Percentiles rank a stretch among this genome's conserved stretches.
Evolutionary conservation across 2,113 vertebrate species (phyloP).

Genomic region (Phalacrocorax carbo): DNA sequence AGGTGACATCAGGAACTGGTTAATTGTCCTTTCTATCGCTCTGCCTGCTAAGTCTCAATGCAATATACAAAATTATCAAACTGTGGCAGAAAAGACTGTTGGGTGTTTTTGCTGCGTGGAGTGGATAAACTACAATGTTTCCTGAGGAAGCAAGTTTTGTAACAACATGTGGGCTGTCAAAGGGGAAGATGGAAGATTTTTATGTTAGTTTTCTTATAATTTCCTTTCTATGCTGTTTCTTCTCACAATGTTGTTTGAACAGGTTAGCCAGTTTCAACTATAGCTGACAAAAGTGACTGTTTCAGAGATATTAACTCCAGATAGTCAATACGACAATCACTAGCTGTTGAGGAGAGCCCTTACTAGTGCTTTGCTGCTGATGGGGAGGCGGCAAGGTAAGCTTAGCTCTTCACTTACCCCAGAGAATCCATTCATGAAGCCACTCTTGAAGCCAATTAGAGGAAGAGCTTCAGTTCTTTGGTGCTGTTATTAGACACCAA

Average conservation of each 20-base stretch:
- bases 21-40: background rate
- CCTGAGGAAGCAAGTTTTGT: background rate
- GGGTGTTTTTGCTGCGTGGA: background rate
- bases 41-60: background rate
- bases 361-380: background rate
- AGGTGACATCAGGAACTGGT: background rate
- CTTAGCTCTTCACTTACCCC: background rate
- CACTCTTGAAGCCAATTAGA: background rate
- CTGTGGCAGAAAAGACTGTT: background rate
- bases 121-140: background rate
- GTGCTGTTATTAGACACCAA: background rate
- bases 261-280: background rate
- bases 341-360: background rate
- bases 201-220: background rate
- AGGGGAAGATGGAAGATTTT: background rate
- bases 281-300: background rate
- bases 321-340: background rate
- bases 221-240: background rate
- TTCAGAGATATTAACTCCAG: background rate
- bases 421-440: background rate
- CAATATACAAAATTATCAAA: background rate
- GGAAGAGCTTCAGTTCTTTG: background rate
- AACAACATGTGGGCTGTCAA: background rate
- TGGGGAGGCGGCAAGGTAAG: background rate
- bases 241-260: background rate